Base-by-base conservation (phyloP, 1,140 invertebrate species). In the Metaphire vulgaris region DNA sequence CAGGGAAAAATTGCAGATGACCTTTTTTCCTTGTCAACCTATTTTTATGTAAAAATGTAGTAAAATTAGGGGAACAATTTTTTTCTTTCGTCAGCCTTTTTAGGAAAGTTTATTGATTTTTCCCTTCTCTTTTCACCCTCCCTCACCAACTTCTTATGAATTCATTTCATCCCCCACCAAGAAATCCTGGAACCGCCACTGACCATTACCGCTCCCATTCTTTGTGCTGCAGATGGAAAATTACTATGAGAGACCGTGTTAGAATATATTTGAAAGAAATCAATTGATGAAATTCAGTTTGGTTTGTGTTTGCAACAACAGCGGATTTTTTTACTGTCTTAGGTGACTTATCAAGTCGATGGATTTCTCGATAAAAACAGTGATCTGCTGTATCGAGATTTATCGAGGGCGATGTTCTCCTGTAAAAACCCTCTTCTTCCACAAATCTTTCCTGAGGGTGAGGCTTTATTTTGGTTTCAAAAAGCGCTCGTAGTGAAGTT, bases 351-450 rank as follows among this genome's bases (percentile, higher is more conserved):
- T 87, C 92, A 91, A 81, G 91, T 96, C 0, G 89, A 90, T 76
- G 92, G 93, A 0, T 97, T 97, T 85, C 85, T 97, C n/a, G 94
- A 97, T 83, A 97, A 97, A 87, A 97, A 97, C 86, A 96, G 96
- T 83, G 95, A 97, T 84, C 86, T 96, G 41, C 86, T 97, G 1
- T 96, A 92, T 88, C 86, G 94, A 67, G 94, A 97, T 87, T 87
- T 96, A 1, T 91, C 93, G 80, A 85, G 88, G 69, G 89, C 88
- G 32, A 90, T 92, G 88, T 91, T 88, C 83, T 85, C 88, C 64
- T 90, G 91, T 85, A 86, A 89, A 79, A 89, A 92, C 82, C 83
- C 89, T 6, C 83, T 92, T 75, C 88, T 92, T 80, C 90, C 90
- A 83, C 86, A 87, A 68, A 87, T 93, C 1, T 93, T 92, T 84